These are phyloP conservation scores for Indicator indicator DNA, from an alignment of 2,113 vertebrate species.

Conservation along the genomic window DNA sequence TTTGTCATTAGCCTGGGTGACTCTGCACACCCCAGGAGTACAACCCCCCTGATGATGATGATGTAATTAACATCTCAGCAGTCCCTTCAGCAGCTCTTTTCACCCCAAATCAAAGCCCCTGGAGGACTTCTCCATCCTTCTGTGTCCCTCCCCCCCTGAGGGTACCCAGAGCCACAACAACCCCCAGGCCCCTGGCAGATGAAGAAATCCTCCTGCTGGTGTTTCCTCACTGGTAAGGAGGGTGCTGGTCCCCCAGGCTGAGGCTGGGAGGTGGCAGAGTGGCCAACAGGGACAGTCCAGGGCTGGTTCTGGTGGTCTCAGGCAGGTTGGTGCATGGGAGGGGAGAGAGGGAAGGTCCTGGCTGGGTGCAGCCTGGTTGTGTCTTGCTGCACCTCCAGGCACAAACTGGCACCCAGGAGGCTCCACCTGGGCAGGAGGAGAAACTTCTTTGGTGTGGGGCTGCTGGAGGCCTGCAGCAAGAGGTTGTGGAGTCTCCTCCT, in stretches of 20 bases:
- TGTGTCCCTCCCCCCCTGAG: neutral
- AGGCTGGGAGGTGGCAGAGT: neutral
- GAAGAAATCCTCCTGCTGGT: too few relatives aligned
- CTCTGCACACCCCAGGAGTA: neutral
- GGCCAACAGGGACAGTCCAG: accelerated
- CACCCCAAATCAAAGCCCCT: neutral
- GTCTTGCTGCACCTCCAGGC: accelerated
- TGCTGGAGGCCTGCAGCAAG: too few relatives aligned
- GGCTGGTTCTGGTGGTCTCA: accelerated
- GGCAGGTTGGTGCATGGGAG: accelerated
- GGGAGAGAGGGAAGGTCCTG: neutral
- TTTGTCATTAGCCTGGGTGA: too few relatives aligned
- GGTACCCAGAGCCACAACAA: neutral
- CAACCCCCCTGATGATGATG: neutral
- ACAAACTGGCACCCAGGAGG: too few relatives aligned
- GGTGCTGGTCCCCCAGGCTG: neutral
- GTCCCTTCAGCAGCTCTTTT: neutral
- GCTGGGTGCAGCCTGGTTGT: neutral
- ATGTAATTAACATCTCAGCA: too few relatives aligned
- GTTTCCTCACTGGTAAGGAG: neutral
- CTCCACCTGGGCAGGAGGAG: too few relatives aligned
- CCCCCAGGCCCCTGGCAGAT: neutral
- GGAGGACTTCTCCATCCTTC: neutral
- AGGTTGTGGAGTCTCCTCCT: too few relatives aligned
- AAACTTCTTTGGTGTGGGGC: too few relatives aligned